Base-by-base conservation (phyloP, 2,113 vertebrate genomes). In the Megaceryle maxima region DNA sequence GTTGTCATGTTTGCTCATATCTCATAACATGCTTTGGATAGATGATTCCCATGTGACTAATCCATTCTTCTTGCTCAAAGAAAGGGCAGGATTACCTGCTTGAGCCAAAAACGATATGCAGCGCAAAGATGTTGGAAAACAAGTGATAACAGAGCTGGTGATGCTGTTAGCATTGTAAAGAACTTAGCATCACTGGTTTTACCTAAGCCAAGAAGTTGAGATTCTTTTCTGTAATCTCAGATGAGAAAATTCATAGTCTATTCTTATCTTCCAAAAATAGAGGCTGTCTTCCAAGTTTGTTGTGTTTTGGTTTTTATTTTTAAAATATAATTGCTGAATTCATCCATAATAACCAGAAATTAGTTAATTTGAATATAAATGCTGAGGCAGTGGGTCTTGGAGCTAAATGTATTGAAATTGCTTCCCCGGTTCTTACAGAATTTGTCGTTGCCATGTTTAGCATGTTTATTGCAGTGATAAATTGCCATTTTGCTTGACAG, bases 351-450 rank as follows among this genome's bases (percentile, higher is more conserved):
- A 96, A 93, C 69, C 39, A 81, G 46, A 87, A 39, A 75, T 74
- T 13, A 13, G 20, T 73, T 96, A 69, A 88, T 88, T 60, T 91
- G 24, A 87, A 67, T 87, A 64, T 76, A 96, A 96, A 96, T 69
- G 26, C 60, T 53, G 48, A 63, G 63, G n/a, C 43, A 78, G 50
- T 59, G 29, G 51, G n/a, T 90, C 75, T 82, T 59, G 35, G 64
- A 94, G 37, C 13, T 91, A 77, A 22, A 41, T 93, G 90, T 96
- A 72, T 96, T 91, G 80, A 94, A 95, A 93, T 39, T 55, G 11
- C 26, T 69, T 44, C 33, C 66, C n/a, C 79, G 78, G 55, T 78
- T 85, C 80, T 93, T 90, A 72, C 13, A 87, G 70, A 94, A 91
- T 62, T 68, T 13, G 14, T 33, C 89, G 39, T 8, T 88, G 46